Conservation (phyloP, 2,113 vertebrate species). For the Vombatus ursinus region DNA sequence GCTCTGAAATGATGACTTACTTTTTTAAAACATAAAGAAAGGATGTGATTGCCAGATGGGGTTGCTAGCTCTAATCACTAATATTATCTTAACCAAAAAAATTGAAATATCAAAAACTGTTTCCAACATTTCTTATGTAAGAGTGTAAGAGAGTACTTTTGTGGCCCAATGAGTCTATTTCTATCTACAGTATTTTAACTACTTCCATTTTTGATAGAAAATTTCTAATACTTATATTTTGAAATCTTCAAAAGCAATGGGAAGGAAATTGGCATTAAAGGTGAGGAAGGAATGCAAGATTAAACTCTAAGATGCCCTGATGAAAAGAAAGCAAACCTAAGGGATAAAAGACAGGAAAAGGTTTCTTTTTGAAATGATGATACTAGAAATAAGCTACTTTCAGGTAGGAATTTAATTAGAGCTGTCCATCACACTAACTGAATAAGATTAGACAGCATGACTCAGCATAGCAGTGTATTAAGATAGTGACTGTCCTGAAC, state of each 20-base stretch:
- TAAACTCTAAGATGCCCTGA: not conserved
- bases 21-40: not conserved
- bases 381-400: not conserved
- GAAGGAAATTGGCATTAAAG: slow-evolving; percentile 29
- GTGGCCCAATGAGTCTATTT: not conserved
- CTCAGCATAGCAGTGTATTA: not conserved
- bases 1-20: not conserved
- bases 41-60: not conserved
- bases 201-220: not conserved
- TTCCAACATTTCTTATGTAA: not conserved
- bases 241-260: not conserved
- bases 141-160: not conserved
- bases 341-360: slow-evolving; percentile 9
- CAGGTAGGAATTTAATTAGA: slow-evolving; percentile 57
- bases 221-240: not conserved
- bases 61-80: not conserved
- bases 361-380: not conserved
- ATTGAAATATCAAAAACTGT: too few species aligned
- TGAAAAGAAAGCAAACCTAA: slow-evolving; percentile 15
- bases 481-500: not conserved
- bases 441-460: slow-evolving; percentile 15
- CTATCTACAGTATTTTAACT: not conserved
- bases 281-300: slow-evolving; percentile 7
- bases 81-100: rapidly evolving
- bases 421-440: slow-evolving; percentile 59